phyloP scores from a whole-genome alignment of 2,113 vertebrate species.

The Pseudorasbora parva region DNA sequence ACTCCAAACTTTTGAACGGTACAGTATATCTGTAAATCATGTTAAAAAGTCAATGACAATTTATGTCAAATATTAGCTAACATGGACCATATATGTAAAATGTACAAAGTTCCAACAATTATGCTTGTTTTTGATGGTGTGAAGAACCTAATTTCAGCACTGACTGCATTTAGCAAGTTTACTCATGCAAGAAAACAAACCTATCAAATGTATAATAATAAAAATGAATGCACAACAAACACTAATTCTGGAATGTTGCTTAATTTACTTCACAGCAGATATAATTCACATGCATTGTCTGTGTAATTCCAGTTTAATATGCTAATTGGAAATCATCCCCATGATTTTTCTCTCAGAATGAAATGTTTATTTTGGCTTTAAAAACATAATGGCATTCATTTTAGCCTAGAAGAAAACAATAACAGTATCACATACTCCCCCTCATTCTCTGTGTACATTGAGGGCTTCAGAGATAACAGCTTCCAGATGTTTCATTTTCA shows the following conservation, averaged over 20 bases:
- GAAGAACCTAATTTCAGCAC: background rate
- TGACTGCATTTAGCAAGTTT: background rate
- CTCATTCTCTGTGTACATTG: background rate
- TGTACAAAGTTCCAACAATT: background rate
- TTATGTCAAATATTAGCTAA: no score
- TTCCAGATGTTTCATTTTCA: conserved; percentile 37
- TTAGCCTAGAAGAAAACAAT: conserved; percentile 10
- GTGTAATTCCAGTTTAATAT: background rate
- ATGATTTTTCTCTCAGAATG: background rate
- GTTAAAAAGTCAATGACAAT: background rate
- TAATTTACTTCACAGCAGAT: background rate
- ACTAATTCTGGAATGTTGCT: background rate
- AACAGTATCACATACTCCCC: background rate
- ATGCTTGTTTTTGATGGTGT: background rate
- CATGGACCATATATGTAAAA: no score
- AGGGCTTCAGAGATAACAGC: conserved; percentile 11
- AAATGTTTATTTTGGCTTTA: conserved; percentile 22
- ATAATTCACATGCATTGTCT: no score
- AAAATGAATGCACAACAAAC: no score
- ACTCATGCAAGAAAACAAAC: background rate
- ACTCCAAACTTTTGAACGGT: no score
- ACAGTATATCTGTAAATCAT: background rate
- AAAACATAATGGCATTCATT: background rate
- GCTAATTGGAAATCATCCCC: background rate
- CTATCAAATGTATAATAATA: no score